Conservation (phyloP, 2,797 vertebrate species). For the Tarsius wallacei region DNA sequence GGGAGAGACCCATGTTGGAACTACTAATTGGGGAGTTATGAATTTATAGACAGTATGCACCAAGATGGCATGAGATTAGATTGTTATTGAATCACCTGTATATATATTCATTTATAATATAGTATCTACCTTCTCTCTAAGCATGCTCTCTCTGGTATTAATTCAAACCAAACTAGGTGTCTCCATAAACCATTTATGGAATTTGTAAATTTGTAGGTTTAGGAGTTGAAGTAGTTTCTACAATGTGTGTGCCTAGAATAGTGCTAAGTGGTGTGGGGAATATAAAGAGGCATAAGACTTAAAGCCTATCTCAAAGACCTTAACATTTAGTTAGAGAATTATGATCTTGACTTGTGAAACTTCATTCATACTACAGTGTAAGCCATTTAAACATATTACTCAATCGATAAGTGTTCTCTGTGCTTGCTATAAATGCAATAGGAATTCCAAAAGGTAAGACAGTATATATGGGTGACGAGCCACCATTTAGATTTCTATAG, state of each 20-base stretch:
- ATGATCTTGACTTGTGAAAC: neutral
- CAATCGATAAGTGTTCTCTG: neutral
- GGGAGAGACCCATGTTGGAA: neutral
- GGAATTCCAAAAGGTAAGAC: neutral
- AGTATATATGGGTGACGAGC: neutral
- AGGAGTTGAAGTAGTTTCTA: neutral
- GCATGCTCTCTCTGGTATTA: constrained; percentile 14
- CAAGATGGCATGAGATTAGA: neutral
- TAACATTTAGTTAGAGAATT: constrained; percentile 23
- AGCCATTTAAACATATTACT: neutral
- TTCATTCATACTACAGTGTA: neutral
- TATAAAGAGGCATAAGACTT: neutral
- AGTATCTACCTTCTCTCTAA: neutral
- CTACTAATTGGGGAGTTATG: neutral
- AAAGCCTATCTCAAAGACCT: constrained; percentile 31
- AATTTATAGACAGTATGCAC: neutral
- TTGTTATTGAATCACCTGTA: neutral
- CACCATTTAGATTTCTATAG: neutral
- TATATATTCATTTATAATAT: neutral
- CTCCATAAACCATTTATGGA: neutral
- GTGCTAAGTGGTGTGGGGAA: neutral
- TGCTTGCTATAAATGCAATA: constrained; percentile 7
- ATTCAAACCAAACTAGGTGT: neutral
- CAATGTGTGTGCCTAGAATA: neutral
- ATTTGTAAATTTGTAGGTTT: neutral